Conservation (phyloP, 2,888 invertebrate genomes). For the Hirudinaria manillensis region DNA sequence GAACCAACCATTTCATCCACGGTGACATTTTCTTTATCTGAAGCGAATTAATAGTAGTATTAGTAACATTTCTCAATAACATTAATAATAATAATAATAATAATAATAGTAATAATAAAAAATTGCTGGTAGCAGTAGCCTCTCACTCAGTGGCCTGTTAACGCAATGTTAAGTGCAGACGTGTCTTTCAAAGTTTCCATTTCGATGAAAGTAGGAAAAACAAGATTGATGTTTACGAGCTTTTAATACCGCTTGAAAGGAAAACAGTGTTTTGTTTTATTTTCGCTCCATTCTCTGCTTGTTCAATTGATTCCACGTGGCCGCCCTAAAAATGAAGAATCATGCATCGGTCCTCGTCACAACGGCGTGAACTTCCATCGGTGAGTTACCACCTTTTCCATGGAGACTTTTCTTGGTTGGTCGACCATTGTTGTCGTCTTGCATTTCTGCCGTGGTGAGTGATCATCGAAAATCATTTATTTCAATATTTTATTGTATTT, state of each 20-base stretch:
- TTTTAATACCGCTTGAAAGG: conserved; percentile 4
- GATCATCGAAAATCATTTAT: not conserved
- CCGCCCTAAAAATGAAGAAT: not conserved
- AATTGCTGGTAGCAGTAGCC: no score
- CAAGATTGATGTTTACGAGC: not conserved
- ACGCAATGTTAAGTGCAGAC: no score
- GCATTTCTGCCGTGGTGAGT: not conserved
- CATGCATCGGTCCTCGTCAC: not conserved
- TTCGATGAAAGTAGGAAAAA: no score
- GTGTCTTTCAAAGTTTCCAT: no score
- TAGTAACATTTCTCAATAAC: no score
- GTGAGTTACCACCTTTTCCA: not conserved
- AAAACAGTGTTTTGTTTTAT: conserved; percentile 2
- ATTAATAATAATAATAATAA: no score
- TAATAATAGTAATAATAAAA: no score
- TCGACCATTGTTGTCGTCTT: not conserved
- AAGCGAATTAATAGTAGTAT: no score
- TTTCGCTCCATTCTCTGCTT: not conserved
- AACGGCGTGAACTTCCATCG: not conserved
- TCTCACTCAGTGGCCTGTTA: no score
- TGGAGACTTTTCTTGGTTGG: not conserved
- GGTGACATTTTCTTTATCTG: no score
- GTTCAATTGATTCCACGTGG: conserved; percentile 13
- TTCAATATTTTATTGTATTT: not conserved
- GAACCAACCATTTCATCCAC: no score